Conservation (phyloP, 1,140 invertebrate species). For the Psix sp. region DNA sequence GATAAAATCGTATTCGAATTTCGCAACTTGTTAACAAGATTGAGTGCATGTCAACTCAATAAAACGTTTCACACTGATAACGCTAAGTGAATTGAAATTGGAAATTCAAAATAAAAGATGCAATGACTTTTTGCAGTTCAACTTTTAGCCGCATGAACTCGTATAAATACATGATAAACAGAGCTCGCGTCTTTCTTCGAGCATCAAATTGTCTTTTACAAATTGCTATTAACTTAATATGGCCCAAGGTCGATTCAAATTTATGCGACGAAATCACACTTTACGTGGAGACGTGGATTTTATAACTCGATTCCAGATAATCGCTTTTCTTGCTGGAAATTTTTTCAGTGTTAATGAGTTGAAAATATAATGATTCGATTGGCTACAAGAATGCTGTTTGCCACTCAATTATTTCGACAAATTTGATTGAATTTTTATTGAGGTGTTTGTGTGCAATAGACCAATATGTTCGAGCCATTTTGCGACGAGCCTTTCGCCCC, state of each 20-base stretch:
- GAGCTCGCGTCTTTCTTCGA: background rate
- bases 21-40: conserved; percentile 42
- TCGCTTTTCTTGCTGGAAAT: background rate
- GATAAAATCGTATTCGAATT: conserved; percentile 29
- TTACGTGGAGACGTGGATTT: background rate
- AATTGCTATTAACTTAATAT: background rate
- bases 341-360: background rate
- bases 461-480: too few relatives aligned
- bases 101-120: conserved; percentile 13
- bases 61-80: conserved; percentile 48
- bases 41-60: conserved; percentile 41
- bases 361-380: background rate
- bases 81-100: conserved; percentile 25
- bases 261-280: conserved; percentile 4
- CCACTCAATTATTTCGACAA: too few relatives aligned
- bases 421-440: too few relatives aligned
- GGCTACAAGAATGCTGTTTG: too few relatives aligned
- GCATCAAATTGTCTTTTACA: conserved; percentile 7
- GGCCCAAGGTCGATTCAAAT: conserved; percentile 1
- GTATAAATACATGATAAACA: background rate
- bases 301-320: background rate
- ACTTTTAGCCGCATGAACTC: background rate
- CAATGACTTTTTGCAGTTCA: background rate
- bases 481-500: too few relatives aligned
- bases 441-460: too few relatives aligned